Percentiles rank a stretch among this genome's conserved stretches.
Conservation (phyloP, 2,888 invertebrate genomes). For the Pollenia griseotomentosa region DNA sequence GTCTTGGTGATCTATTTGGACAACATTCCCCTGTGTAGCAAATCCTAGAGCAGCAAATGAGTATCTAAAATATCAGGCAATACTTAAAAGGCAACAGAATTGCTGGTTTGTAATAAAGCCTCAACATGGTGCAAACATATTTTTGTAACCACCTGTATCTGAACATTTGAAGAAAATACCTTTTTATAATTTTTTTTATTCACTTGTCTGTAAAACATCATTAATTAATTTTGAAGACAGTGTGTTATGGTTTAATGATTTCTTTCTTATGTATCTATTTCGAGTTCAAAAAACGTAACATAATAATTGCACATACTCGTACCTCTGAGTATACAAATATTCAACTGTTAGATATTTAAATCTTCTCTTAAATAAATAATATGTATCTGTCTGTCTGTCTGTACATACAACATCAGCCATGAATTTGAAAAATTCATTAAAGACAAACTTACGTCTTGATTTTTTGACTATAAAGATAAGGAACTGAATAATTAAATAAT, state of each 20-base stretch:
- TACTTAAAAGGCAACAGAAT: neutral
- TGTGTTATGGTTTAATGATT: conserved; percentile 68
- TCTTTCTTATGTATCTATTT: conserved; percentile 54
- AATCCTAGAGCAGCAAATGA: no score
- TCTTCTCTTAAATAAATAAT: neutral
- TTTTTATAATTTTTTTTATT: conserved; percentile 13
- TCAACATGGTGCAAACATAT: neutral
- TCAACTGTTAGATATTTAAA: neutral
- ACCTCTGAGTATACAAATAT: neutral
- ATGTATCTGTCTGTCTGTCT: neutral
- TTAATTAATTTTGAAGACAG: conserved; percentile 70
- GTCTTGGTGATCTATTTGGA: no score
- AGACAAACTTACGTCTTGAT: conserved; percentile 3
- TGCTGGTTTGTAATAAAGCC: neutral
- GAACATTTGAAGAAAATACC: conserved; percentile 11
- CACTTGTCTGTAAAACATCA: conserved; percentile 59
- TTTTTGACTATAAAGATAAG: conserved; percentile 11
- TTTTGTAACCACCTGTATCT: conserved; percentile 30
- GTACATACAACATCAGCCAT: neutral
- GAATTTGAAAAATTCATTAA: conserved; percentile 19
- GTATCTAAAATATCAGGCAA: no score
- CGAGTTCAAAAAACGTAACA: conserved; percentile 71
- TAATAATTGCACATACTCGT: conserved; percentile 43
- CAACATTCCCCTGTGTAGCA: no score
- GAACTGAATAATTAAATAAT: conserved; percentile 26